Percentiles rank a stretch among this genome's conserved stretches.
phyloP scores from a whole-genome alignment of 2,888 invertebrate species.

The Trissonchulus latispiculum region DNA sequence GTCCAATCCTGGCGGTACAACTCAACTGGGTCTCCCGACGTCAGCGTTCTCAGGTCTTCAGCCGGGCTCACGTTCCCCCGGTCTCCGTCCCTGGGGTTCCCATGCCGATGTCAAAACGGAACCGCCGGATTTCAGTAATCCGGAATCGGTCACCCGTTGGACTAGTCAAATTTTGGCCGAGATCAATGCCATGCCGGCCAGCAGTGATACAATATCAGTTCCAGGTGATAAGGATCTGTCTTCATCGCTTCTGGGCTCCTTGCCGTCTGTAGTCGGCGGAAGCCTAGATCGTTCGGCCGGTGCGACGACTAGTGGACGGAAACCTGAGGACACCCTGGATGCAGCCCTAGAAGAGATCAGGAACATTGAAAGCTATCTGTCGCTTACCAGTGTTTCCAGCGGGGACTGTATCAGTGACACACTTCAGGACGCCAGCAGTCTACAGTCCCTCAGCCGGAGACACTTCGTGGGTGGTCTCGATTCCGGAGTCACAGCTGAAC shows the following conservation, averaged over 20 bases:
- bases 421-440: not conserved
- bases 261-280: not conserved
- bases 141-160: conserved; percentile 8
- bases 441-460: not conserved
- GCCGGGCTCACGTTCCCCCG: no score
- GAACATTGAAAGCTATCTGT: not conserved
- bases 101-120: not conserved
- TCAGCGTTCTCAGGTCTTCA: no score
- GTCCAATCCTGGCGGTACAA: no score
- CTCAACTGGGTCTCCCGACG: no score
- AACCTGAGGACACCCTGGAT: not conserved
- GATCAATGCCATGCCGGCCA: not conserved
- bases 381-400: not conserved
- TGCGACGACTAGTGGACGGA: no score
- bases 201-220: no score
- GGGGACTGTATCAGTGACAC: not conserved
- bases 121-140: conserved; percentile 3
- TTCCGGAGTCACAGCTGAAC: no score
- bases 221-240: no score
- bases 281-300: not conserved
- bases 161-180: conserved; percentile 14
- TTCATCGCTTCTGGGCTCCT: not conserved
- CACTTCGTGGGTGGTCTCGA: no score
- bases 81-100: not conserved
- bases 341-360: not conserved